Conservation (phyloP, 2,888 invertebrate species). For the Sphecodes monilicornis region DNA sequence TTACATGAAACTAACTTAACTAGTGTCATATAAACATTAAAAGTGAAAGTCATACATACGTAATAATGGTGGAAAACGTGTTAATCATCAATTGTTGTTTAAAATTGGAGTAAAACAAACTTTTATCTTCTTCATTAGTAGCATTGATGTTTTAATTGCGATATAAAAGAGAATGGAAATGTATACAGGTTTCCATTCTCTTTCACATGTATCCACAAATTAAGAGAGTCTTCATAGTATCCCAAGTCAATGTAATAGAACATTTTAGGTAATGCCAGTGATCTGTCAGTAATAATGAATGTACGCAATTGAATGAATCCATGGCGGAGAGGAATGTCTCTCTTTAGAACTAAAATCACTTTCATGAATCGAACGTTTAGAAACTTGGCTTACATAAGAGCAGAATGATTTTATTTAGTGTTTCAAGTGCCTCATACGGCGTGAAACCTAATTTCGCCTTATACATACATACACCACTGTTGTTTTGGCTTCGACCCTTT, state of each 20-base stretch:
- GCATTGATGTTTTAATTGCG: background rate
- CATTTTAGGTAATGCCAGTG: background rate
- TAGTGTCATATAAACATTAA: too few species aligned
- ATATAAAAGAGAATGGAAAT: background rate
- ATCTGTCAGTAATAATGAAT: background rate
- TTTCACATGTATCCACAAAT: too few species aligned
- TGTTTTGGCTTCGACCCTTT: slow-evolving; percentile 20
- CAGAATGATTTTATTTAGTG: background rate
- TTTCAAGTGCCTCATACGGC: slow-evolving; percentile 21
- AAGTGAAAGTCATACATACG: too few species aligned
- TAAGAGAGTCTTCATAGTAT: too few species aligned
- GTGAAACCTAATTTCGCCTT: slow-evolving; percentile 39
- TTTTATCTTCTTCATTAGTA: too few species aligned
- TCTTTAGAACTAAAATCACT: background rate
- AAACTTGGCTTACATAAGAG: background rate
- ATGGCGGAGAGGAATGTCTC: background rate
- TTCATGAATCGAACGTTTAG: slow-evolving; percentile 4
- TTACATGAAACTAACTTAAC: background rate
- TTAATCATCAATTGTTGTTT: too few species aligned
- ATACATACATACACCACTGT: background rate
- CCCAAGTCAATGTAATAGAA: background rate
- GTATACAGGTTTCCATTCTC: too few species aligned
- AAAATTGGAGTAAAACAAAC: too few species aligned
- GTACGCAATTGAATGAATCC: background rate
- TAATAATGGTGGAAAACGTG: too few species aligned